phyloP scores from a whole-genome alignment of 2,113 vertebrate species.

The Microtus oregoni region DNA sequence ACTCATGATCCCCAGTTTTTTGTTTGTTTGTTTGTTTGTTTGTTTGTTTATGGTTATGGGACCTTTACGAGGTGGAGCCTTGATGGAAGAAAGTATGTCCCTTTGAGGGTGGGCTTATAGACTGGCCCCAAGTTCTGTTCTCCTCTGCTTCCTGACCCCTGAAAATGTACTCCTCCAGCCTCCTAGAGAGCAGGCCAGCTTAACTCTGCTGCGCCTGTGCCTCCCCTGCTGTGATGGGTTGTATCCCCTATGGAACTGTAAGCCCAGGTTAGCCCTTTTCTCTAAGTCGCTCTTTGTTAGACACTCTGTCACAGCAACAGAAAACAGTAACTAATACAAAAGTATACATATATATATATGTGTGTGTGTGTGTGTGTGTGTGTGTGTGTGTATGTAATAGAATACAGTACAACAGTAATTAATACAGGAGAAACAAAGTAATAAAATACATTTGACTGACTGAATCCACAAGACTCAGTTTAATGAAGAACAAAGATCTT shows the following conservation, averaged over 20 bases:
- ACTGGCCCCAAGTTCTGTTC: background rate
- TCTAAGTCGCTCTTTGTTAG: background rate
- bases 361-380: too few relatives aligned
- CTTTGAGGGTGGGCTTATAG: background rate
- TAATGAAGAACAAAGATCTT: background rate
- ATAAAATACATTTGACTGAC: background rate
- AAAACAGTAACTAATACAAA: background rate
- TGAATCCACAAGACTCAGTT: background rate
- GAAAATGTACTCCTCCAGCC: too few relatives aligned
- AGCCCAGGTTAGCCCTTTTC: background rate
- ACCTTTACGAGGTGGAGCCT: background rate
- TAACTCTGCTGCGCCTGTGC: background rate
- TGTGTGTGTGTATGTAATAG: too few relatives aligned
- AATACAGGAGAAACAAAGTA: background rate
- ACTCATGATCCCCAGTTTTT: background rate
- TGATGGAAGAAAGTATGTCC: too few relatives aligned
- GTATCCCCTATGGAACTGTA: too few relatives aligned
- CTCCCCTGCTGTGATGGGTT: too few relatives aligned
- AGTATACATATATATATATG: background rate
- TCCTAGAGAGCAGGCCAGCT: background rate
- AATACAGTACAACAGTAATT: background rate
- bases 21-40: background rate
- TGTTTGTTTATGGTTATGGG: background rate
- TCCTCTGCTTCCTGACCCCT: background rate
- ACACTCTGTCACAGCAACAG: background rate